These are phyloP conservation scores for Pachliopta kotzebuea DNA, from an alignment of 2,888 invertebrate genomes.

Conservation along the genomic window DNA sequence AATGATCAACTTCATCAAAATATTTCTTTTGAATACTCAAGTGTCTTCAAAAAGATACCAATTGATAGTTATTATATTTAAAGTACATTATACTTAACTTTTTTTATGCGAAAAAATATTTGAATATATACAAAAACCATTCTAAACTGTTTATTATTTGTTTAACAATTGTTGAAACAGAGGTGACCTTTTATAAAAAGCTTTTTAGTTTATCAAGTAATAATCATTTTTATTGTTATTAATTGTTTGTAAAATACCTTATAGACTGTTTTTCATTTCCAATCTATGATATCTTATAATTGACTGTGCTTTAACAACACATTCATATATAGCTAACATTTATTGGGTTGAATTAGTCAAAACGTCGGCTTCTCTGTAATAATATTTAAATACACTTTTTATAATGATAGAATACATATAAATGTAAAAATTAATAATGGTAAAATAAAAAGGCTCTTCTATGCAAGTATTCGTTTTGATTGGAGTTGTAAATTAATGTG, in stretches of 20 bases:
- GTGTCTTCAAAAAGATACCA: too few relatives aligned
- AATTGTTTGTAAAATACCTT: conserved; percentile 3
- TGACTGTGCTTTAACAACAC: conserved; percentile 10
- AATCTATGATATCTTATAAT: conserved; percentile 7
- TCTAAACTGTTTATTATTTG: background rate
- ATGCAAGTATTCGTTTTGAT: too few relatives aligned
- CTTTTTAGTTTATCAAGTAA: background rate
- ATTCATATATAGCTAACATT: background rate
- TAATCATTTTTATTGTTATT: conserved; percentile 3
- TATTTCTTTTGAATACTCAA: too few relatives aligned
- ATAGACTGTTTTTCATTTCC: conserved; percentile 9
- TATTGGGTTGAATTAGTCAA: conserved; percentile 2
- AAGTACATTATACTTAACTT: too few relatives aligned
- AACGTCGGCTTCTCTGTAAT: background rate
- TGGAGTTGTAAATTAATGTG: too few relatives aligned
- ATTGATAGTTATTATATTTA: too few relatives aligned
- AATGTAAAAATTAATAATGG: background rate
- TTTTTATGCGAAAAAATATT: too few relatives aligned
- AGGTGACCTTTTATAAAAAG: background rate
- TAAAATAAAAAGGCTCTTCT: too few relatives aligned
- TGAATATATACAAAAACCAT: background rate
- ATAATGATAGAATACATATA: background rate
- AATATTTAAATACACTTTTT: background rate
- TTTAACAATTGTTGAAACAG: background rate
- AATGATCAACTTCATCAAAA: too few relatives aligned